A percentile compares a stretch with the other conserved stretches of the same genome.
These are phyloP conservation scores for Tragelaphus oryx DNA, from an alignment of 2,797 vertebrate genomes.

Conservation along the genomic window DNA sequence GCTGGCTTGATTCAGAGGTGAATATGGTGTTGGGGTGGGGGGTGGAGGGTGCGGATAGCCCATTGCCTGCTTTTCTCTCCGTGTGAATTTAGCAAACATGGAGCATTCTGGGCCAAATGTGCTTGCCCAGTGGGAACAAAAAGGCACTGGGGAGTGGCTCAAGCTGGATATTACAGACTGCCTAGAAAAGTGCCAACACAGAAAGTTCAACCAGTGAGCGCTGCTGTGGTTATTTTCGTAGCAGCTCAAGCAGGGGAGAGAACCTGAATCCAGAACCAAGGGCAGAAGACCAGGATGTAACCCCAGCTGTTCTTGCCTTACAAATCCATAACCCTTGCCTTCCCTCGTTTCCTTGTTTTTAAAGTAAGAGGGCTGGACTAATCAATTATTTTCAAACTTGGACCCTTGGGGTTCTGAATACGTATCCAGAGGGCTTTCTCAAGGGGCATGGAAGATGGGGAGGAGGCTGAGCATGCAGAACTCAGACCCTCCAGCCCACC, in stretches of 20 bases:
- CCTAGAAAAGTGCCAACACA: not conserved
- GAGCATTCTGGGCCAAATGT: not conserved
- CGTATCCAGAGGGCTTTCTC: not conserved
- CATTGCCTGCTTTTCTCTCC: not conserved
- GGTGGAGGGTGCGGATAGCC: not conserved
- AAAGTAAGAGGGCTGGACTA: not conserved
- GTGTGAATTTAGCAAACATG: not conserved
- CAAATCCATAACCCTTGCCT: not conserved
- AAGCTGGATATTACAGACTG: not conserved
- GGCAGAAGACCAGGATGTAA: not conserved
- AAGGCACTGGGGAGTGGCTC: not conserved
- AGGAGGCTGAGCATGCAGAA: not conserved
- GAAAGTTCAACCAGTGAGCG: not conserved
- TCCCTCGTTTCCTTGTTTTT: not conserved
- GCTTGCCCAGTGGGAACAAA: not conserved
- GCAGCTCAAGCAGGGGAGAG: not conserved
- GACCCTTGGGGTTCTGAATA: not conserved
- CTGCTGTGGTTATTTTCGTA: not conserved
- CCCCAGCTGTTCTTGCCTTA: not conserved
- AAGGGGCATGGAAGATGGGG: not conserved
- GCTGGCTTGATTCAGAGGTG: not conserved
- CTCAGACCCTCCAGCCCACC: not conserved
- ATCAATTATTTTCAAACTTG: not conserved
- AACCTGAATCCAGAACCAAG: not conserved
- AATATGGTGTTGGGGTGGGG: not conserved